Base-by-base conservation (phyloP, 2,113 vertebrate species). In the Sturnus vulgaris region DNA sequence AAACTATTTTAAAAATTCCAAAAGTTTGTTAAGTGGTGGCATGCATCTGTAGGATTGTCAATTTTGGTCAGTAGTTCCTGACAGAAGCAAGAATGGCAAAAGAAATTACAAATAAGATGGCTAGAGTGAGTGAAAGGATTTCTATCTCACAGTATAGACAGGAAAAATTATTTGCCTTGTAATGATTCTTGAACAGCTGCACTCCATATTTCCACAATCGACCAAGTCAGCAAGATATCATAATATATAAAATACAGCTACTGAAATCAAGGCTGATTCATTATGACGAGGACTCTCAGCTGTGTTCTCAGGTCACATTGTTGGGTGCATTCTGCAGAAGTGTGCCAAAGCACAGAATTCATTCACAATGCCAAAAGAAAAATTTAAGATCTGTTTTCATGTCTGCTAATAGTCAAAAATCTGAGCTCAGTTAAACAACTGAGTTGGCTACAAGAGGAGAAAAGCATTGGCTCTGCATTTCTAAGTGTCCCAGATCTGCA, bases 171-270 rank as follows among this genome's bases (percentile, higher is more conserved):
- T 84, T 96, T 95, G 70, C 15, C 68, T 79, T 94, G 49, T 53
- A 95, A 93, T 92, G 86, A 94, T 94, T 96, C 88, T 70, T 96
- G 60, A 91, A 88, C 80, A 96, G 79, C 65, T 90, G 76, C 71
- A 78, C n/a, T 82, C 60, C 40, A 13, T 90, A 69, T 95, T 96
- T 96, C 82, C 28, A 76, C 63, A 96, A 82, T 68, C 23, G 13
- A 79, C 59, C 50, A 88, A 46, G 56, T 95, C 91, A 96, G 85
- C 64, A 86, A 52, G 55, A 91, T 95, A 88, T 80, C 31, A 65
- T 73, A 91, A 96, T 35, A 80, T 40, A 93, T 46, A 86, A 91
- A 96, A 89, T 56, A 12, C 63, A 86, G 76, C 84, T 72, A 81
- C 79, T 94, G 73, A 96, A 96, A 94, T 92, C 60, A 90, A 94